Base-by-base conservation (phyloP, 2,888 invertebrate genomes). In the Aspidiotus destructor region DNA sequence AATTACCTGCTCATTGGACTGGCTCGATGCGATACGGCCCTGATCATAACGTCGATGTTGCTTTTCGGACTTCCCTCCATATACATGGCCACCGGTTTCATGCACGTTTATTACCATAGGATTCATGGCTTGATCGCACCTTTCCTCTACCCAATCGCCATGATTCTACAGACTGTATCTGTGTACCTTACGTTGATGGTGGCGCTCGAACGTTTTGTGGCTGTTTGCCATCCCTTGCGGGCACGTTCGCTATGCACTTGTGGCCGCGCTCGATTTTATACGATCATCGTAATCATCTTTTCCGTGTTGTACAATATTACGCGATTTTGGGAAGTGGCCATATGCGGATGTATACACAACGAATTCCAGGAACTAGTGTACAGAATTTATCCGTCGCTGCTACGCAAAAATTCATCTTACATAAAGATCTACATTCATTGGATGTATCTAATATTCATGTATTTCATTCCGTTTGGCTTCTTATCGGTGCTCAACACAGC, bases 391-490 rank as follows among this genome's bases (percentile, higher is more conserved):
- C 85, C 88, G 10, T 85, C 91, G 67, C 77, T 80, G 16, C 77
- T 89, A 72, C 83, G 92, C 71, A 82, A 82, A 71, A 85, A 90
- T 76, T 80, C 81, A 40, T 78, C 84, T 0, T 96, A 95, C 80
- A 86, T 89, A 70, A 84, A 85, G 53, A 83, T 95, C 55, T 98
- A 97, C 80, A 91, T 94, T 72, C 88, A 93, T 77, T 95, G 95
- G 89, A 83, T 94, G 80, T 96, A 97, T 79, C 84, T 97, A 74
- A 83, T 96, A 72, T 88, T 96, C 74, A 92, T 95, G 84, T 95
- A 96, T 78, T 85, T 93, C 74, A 84, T 97, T 74, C 98, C 98
- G 5, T 92, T 98, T 78, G 81, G 87, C 68, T 86, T 89, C 71
- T 82, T 97, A 73, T 90, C 93, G 60, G 85, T 90, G 71, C 85